Conservation (phyloP, 1,140 invertebrate genomes). For the Psilanteris sp. region DNA sequence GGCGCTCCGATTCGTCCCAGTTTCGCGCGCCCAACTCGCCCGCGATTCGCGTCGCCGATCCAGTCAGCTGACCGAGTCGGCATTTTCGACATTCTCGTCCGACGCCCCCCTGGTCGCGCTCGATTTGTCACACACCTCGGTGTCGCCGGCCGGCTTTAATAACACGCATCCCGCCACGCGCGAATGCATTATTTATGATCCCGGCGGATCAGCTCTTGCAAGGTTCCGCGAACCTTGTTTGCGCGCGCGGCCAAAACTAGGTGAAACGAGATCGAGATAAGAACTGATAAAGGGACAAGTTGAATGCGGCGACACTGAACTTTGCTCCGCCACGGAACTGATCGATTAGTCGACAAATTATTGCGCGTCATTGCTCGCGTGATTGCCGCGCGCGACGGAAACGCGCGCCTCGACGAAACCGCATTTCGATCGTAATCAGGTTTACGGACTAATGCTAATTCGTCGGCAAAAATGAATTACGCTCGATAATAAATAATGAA, state of each 20-base stretch:
- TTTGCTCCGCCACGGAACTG: too few species aligned
- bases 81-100: constrained; percentile 9
- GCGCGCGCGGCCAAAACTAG: constrained; percentile 32
- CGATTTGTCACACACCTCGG: too few species aligned
- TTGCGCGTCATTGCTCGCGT: too few species aligned
- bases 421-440: constrained; percentile 24
- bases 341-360: constrained; percentile 18
- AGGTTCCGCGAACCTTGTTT: too few species aligned
- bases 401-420: constrained; percentile 17
- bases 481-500: constrained; percentile 46
- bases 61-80: constrained; percentile 13
- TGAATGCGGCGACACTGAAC: too few species aligned
- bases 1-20: too few species aligned
- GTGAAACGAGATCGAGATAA: too few species aligned
- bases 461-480: constrained; percentile 18
- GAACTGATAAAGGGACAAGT: too few species aligned
- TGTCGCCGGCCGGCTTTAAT: too few species aligned
- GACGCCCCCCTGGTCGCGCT: too few species aligned
- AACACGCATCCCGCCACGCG: constrained; percentile 1
- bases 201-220: constrained; percentile 17
- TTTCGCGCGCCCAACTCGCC: too few species aligned
- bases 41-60: too few species aligned
- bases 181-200: constrained; percentile 39
- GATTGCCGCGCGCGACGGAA: not conserved
- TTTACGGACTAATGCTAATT: constrained; percentile 29